phyloP scores from a whole-genome alignment of 2,888 invertebrate species.

The Cerastoderma edule region DNA sequence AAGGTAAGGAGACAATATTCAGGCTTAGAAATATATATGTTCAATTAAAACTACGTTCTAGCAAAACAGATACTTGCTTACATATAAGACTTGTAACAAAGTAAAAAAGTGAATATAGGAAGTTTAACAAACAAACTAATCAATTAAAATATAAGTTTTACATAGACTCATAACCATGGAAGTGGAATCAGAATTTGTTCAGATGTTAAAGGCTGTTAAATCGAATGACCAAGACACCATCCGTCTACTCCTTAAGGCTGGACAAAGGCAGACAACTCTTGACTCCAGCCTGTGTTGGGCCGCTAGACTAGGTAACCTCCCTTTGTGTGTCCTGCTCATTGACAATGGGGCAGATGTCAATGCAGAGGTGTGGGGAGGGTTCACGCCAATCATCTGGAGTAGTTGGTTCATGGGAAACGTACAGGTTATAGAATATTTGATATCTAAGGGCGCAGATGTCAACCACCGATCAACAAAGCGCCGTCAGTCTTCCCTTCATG shows the following conservation, averaged over 20 bases:
- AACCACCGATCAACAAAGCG: slow-evolving; percentile 61
- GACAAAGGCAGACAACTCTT: slow-evolving; percentile 53
- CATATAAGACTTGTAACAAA: not conserved
- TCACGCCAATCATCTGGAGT: slow-evolving; percentile 68
- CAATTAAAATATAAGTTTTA: not conserved
- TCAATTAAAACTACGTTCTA: not conserved
- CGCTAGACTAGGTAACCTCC: slow-evolving; percentile 61
- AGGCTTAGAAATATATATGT: not conserved
- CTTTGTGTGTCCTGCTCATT: slow-evolving; percentile 55
- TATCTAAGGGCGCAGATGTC: slow-evolving; percentile 57
- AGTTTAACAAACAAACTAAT: too few species aligned
- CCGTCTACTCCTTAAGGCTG: slow-evolving; percentile 35
- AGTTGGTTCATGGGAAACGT: slow-evolving; percentile 62
- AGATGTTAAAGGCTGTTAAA: slow-evolving; percentile 53
- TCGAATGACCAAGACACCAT: slow-evolving; percentile 43
- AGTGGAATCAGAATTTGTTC: slow-evolving; percentile 15
- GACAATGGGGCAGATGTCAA: slow-evolving; percentile 60
- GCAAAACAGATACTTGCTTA: not conserved
- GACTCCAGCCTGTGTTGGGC: slow-evolving; percentile 70
- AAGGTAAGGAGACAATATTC: not conserved
- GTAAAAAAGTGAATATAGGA: not conserved
- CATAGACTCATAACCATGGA: slow-evolving; percentile 14
- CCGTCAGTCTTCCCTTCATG: slow-evolving; percentile 68
- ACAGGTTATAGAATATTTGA: slow-evolving; percentile 50
- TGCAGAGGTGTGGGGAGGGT: slow-evolving; percentile 67